Evolutionary conservation across 2,797 vertebrate species (phyloP).

Genomic region (Enteromius fasciolatus): DNA sequence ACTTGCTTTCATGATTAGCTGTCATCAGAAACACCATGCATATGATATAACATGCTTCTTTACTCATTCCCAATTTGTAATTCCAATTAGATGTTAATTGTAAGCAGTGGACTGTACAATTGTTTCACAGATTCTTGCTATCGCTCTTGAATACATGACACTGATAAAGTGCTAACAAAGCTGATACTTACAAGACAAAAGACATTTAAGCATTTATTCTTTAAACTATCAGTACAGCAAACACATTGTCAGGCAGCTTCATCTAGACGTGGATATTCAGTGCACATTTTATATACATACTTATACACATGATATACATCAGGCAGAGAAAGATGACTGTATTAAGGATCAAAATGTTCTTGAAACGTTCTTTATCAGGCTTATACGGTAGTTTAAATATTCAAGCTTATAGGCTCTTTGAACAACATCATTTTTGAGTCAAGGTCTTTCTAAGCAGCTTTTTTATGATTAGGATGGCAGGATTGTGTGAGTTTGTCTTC

Average conservation of each 20-base stretch:
- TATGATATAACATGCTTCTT: background rate
- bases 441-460: conserved; percentile 12
- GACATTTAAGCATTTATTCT: background rate
- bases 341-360: conserved; percentile 6
- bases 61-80: conserved; percentile 3
- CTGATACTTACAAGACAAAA: background rate
- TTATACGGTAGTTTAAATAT: conserved; percentile 1
- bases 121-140: conserved; percentile 12
- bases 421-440: background rate
- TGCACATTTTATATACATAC: background rate
- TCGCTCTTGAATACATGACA: background rate
- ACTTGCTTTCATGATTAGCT: conserved; percentile 36
- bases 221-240: background rate
- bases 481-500: background rate
- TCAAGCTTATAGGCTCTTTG: conserved; percentile 11
- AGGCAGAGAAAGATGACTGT: background rate
- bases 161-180: conserved; percentile 1
- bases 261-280: background rate
- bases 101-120: conserved; percentile 1
- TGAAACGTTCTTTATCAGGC: background rate
- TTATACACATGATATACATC: too few species aligned
- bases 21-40: background rate
- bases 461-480: background rate
- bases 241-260: background rate
- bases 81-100: background rate